phyloP scores from a whole-genome alignment of 2,113 vertebrate genomes.

The Pardalotus punctatus region DNA sequence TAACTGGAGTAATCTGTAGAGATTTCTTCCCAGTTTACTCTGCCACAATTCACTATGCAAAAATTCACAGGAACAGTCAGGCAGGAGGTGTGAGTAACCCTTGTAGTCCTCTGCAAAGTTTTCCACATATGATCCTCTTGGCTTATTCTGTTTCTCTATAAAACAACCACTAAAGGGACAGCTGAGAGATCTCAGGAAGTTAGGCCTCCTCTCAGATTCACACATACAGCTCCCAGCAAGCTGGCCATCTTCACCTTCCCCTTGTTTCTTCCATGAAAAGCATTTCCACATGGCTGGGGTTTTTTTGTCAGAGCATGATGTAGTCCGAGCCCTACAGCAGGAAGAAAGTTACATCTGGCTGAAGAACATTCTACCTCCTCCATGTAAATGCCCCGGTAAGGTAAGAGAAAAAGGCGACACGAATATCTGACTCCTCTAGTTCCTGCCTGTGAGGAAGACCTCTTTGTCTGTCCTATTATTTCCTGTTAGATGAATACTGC shows the following conservation, averaged over 20 bases:
- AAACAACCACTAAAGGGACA: neutral
- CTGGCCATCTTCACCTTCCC: neutral
- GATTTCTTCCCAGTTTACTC: neutral
- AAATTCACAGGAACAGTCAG: neutral
- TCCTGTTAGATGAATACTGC: neutral
- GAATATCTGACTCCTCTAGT: neutral
- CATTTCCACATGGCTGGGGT: neutral
- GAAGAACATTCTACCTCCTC: neutral
- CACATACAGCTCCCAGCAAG: neutral
- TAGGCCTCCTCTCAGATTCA: neutral
- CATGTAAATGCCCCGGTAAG: neutral
- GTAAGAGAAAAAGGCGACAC: neutral
- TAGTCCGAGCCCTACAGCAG: rapidly evolving
- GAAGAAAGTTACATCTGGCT: neutral
- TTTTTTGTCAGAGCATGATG: neutral
- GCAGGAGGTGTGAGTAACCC: neutral
- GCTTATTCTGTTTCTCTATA: neutral
- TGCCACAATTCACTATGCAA: neutral
- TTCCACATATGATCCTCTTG: neutral
- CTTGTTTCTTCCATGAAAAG: neutral
- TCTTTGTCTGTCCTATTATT: neutral
- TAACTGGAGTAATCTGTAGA: neutral
- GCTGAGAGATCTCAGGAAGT: neutral
- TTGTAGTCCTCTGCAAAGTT: neutral
- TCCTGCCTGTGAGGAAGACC: neutral